Evolutionary conservation across 2,797 vertebrate genomes (phyloP).

Genomic region (Periparus ater): DNA sequence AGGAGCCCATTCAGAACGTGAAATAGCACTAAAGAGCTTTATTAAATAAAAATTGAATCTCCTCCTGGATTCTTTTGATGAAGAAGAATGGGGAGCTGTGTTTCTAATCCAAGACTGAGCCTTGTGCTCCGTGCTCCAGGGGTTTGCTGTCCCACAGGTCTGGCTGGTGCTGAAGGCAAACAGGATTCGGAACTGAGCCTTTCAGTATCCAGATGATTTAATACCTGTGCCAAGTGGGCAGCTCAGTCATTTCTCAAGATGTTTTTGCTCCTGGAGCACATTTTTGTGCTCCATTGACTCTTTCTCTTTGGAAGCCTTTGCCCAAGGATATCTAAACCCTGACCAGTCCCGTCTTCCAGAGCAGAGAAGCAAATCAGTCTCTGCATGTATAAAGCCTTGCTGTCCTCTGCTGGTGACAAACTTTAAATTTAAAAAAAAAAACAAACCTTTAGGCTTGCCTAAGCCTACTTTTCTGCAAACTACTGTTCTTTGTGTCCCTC

Average conservation of each 20-base stretch:
- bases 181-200: background rate
- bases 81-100: background rate
- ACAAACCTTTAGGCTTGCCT: background rate
- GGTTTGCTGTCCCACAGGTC: background rate
- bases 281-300: background rate
- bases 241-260: background rate
- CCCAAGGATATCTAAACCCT: background rate
- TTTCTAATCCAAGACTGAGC: background rate
- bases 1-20: background rate
- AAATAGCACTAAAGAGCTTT: background rate
- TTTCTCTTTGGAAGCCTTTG: background rate
- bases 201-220: background rate
- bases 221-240: background rate
- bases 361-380: background rate
- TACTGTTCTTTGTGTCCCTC: background rate
- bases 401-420: slow-evolving; percentile 45
- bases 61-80: background rate
- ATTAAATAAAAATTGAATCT: background rate
- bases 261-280: background rate
- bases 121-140: accelerated
- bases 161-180: background rate
- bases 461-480: background rate
- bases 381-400: background rate
- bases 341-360: background rate
- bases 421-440: background rate